phyloP scores from a whole-genome alignment of 2,113 vertebrate species.

The Misgurnus mizolepis region DNA sequence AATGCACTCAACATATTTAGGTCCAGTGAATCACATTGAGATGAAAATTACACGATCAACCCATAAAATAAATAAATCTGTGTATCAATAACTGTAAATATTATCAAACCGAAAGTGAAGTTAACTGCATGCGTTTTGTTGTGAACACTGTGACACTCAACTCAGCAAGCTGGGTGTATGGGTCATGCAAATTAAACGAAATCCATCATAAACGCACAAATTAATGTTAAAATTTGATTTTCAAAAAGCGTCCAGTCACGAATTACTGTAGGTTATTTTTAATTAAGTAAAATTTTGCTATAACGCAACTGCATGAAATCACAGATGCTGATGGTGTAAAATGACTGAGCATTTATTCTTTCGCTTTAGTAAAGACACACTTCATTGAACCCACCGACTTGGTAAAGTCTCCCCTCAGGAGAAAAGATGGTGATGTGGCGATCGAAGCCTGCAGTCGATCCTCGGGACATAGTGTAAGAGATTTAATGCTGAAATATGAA shows the following conservation, averaged over 20 bases:
- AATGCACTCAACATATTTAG: background rate
- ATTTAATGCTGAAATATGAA: constrained; percentile 7
- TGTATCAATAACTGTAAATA: background rate
- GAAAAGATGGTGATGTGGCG: constrained; percentile 95
- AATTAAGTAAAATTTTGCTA: no score
- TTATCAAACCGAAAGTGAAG: background rate
- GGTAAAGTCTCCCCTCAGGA: constrained; percentile 90
- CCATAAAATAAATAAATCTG: background rate
- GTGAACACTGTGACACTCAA: background rate
- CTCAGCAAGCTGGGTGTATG: background rate
- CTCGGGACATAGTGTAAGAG: constrained; percentile 81
- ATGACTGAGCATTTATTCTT: constrained; percentile 75
- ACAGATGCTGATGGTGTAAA: constrained; percentile 9
- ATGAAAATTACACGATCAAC: background rate
- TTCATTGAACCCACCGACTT: constrained; percentile 84
- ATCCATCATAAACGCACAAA: background rate
- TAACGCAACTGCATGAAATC: background rate
- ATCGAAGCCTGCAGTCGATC: constrained; percentile 91
- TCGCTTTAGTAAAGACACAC: constrained; percentile 3
- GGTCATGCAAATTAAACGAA: background rate
- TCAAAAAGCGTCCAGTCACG: background rate
- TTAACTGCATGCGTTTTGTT: background rate
- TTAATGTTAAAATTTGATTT: background rate
- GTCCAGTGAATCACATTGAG: background rate
- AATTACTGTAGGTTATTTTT: background rate